These are phyloP conservation scores for Limanda limanda DNA, from an alignment of 2,113 vertebrate genomes.

Conservation along the genomic window DNA sequence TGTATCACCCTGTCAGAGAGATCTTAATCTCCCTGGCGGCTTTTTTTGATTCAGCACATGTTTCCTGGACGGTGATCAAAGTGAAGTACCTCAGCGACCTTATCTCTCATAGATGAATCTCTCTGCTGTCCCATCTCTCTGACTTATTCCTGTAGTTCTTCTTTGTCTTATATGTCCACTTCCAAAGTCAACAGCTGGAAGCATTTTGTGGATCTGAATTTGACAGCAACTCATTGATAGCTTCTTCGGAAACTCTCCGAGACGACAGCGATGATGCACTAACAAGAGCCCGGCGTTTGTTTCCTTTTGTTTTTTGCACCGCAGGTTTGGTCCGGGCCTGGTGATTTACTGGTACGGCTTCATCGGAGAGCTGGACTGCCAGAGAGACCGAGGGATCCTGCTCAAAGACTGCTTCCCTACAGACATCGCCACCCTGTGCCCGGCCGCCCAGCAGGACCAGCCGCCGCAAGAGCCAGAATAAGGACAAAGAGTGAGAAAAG, in stretches of 20 bases:
- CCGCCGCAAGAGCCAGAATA: constrained; percentile 29
- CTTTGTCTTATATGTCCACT: constrained; percentile 10
- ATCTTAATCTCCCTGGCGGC: constrained; percentile 68
- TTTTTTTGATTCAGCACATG: constrained; percentile 70
- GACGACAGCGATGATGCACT: constrained; percentile 19
- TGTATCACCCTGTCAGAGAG: constrained; percentile 69
- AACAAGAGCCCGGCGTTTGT: constrained; percentile 4
- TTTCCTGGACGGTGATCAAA: constrained; percentile 81
- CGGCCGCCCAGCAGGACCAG: constrained; percentile 69
- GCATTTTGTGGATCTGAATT: constrained; percentile 32
- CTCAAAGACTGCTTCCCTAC: constrained; percentile 96
- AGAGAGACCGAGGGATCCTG: constrained; percentile 94
- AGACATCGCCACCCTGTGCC: constrained; percentile 91
- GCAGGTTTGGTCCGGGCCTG: constrained; percentile 95
- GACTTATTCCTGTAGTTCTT: constrained; percentile 25
- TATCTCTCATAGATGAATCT: constrained; percentile 51
- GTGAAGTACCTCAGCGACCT: constrained; percentile 42
- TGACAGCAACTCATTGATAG: constrained; percentile 16
- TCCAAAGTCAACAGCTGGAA: constrained; percentile 40
- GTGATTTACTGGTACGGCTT: constrained; percentile 99
- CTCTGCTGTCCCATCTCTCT: constrained; percentile 36
- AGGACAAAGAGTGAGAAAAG: constrained; percentile 50
- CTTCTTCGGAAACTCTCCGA: constrained; percentile 19
- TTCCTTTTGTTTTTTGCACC: constrained; percentile 41
- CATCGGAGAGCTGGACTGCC: constrained; percentile 95